These are phyloP conservation scores for Marronus borbonicus DNA, from an alignment of 2,888 invertebrate genomes.

Conservation along the genomic window DNA sequence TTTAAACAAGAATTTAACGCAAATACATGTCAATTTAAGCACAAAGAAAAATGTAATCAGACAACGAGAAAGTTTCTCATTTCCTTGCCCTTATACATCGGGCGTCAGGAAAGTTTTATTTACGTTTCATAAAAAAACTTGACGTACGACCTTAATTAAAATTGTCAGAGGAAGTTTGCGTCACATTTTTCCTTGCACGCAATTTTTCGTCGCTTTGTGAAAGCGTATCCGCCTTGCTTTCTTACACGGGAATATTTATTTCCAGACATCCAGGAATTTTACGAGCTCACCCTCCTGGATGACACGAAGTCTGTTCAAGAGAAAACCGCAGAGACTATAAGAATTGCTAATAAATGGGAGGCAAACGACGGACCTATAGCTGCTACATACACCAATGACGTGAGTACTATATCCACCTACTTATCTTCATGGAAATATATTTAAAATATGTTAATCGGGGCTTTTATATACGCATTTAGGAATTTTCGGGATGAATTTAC, in stretches of 20 bases:
- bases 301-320: conserved; percentile 96
- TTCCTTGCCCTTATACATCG: not conserved
- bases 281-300: conserved; percentile 96
- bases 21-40: conserved; percentile 29
- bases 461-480: conserved; percentile 16
- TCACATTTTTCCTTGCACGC: conserved; percentile 41
- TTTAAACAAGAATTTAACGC: conserved; percentile 21
- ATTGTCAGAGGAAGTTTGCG: conserved; percentile 26
- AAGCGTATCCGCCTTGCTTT: not conserved
- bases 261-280: conserved; percentile 99
- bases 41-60: conserved; percentile 27
- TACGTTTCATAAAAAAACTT: conserved; percentile 44
- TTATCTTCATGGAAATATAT: conserved; percentile 27
- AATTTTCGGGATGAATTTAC: not conserved
- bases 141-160: conserved; percentile 46
- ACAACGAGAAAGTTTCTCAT: conserved; percentile 8
- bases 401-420: conserved; percentile 69
- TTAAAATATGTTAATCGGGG: conserved; percentile 39
- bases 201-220: conserved; percentile 31
- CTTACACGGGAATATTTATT: conserved; percentile 45
- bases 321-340: conserved; percentile 95
- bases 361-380: conserved; percentile 77
- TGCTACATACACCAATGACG: conserved; percentile 75
- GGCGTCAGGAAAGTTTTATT: conserved; percentile 30
- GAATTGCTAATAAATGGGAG: conserved; percentile 97